Evolutionary conservation across 1,140 invertebrate genomes (phyloP), one percentile per base, ranked within the genome.

Genomic region (Leptinotarsa texana): DNA sequence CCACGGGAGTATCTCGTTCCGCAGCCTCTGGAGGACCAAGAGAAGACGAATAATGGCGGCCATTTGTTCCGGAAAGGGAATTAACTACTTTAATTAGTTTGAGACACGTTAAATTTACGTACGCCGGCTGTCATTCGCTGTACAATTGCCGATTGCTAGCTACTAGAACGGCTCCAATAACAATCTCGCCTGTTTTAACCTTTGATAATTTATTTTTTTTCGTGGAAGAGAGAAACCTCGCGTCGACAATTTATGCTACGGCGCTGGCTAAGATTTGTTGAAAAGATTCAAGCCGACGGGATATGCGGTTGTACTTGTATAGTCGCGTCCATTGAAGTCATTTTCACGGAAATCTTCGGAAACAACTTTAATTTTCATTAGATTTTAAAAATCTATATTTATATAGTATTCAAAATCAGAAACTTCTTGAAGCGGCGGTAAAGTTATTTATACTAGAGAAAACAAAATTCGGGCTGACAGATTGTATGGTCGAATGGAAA

Each of bases 1-100:
- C 48, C 69, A 17, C 69, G 51, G 47, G 69, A 57, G 69, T 48
- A 51, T 70, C 51, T 70, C 69, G 69, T 51, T 70, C 48, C 69
- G 21, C 69, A 21, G 21, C 48, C 49, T 48, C 48, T 48, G 33
- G 51, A 48, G 27, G 66, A 68, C 24, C 66, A 68, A 13, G 51
- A 57, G 66, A 74, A 79, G 79, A 82, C 79, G 78, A 83, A 78
- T 83, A 83, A 83, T 80, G 77, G 81, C 42, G 63, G 75, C 73
- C 81, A 82, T 83, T 83, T 78, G 82, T 83, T 83, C 80, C 80
- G 80, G 80, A 80, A 81, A 74, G 77, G 79, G 77, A 84, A 84
- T 84, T 84, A 84, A 84, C 83, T 84, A 82, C 82, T 83, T 84
- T 84, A 84, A 84, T 84, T 84, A 84, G 82, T 84, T 84, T 78